Conservation (phyloP, 2,888 invertebrate genomes). For the Antheraea yamamai region DNA sequence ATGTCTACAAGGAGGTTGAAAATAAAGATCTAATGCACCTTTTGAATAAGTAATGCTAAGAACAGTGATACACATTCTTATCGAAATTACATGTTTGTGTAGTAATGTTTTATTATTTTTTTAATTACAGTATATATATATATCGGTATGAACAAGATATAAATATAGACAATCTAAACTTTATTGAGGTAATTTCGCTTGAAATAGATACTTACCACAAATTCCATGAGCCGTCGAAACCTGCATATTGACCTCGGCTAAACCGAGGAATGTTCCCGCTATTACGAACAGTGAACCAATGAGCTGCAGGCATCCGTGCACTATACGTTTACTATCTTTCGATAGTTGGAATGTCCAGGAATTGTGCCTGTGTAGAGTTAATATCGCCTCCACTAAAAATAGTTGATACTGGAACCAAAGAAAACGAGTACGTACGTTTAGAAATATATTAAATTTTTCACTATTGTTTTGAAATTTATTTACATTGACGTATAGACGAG, state of each 20-base stretch:
- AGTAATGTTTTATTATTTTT: not conserved
- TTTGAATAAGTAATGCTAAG: too few relatives aligned
- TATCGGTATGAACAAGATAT: not conserved
- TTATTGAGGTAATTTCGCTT: not conserved
- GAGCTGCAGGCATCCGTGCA: conserved; percentile 80
- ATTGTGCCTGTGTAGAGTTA: conserved; percentile 74
- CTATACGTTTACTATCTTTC: conserved; percentile 63
- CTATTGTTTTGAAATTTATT: too few relatives aligned
- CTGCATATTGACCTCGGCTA: conserved; percentile 61
- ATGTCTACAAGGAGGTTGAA: too few relatives aligned
- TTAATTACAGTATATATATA: too few relatives aligned
- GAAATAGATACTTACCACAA: conserved; percentile 58
- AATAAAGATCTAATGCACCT: too few relatives aligned
- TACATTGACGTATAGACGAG: too few relatives aligned
- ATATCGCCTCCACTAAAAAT: conserved; percentile 74
- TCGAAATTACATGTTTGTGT: not conserved
- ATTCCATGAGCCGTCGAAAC: conserved; percentile 71
- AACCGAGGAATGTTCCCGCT: conserved; percentile 73
- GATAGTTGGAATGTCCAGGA: conserved; percentile 74
- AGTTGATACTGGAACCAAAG: conserved; percentile 71
- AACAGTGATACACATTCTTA: too few relatives aligned
- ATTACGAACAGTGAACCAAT: conserved; percentile 75
- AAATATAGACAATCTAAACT: not conserved
- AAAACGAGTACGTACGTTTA: not conserved
- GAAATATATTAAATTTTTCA: too few relatives aligned